Evolutionary conservation across 2,888 invertebrate species (phyloP).

Genomic region (Sarcophaga rosellei): DNA sequence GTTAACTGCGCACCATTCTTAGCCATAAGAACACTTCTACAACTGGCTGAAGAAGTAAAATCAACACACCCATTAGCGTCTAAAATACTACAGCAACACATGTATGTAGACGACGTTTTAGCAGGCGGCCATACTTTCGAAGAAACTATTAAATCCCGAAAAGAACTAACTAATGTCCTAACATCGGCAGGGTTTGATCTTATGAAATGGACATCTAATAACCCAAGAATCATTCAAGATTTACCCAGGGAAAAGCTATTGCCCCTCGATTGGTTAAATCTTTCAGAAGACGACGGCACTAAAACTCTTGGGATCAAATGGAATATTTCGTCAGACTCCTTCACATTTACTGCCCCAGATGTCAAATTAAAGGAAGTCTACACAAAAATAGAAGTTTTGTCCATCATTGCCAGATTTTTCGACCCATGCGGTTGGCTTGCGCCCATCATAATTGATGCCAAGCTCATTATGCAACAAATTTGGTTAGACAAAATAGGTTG

Average conservation of each 20-base stretch:
- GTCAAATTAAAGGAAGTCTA: no score
- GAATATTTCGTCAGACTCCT: no score
- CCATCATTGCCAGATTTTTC: no score
- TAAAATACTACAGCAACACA: no score
- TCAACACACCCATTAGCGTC: background rate
- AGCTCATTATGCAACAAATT: conserved; percentile 2
- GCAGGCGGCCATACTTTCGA: no score
- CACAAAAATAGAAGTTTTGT: background rate
- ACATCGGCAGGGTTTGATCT: no score
- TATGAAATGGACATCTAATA: no score
- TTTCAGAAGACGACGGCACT: background rate
- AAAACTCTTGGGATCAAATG: no score
- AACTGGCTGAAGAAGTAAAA: conserved; percentile 21
- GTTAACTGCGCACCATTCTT: no score
- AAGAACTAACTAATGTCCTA: background rate
- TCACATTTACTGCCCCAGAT: no score
- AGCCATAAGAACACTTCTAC: conserved; percentile 7
- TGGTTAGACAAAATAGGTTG: no score
- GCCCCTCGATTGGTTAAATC: conserved; percentile 2
- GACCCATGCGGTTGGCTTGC: conserved; percentile 4
- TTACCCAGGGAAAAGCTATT: background rate
- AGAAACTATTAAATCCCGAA: background rate
- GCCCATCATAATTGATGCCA: conserved; percentile 5
- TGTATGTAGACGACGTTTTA: no score
- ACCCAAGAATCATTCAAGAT: background rate